Evolutionary conservation across 2,113 vertebrate species (phyloP), one percentile per base, ranked within the genome.

Genomic region (Ceyx melanurus): DNA sequence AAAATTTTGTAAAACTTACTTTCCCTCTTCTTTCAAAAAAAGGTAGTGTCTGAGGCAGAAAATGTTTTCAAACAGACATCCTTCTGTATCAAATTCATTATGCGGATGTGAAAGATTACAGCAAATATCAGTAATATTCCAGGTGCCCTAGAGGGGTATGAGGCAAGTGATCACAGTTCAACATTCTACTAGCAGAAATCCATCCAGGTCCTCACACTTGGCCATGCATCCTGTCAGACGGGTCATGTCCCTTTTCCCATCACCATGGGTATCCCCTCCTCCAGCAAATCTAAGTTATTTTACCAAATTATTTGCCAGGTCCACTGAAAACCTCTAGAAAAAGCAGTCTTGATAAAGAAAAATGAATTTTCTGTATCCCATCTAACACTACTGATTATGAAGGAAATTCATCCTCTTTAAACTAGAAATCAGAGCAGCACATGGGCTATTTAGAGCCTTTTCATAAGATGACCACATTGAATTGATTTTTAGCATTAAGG

Each of bases 391-490:
- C 62, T 37, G 61, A 43, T 70, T 42, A 66, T 5, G 43, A 87
- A 82, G 8, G n/a, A 89, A 82, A 90, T 67, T 6, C 4, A 67
- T 72, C 21, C 33, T 78, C 74, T 86, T n/a, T 80, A 81, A 81
- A n/a, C 73, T 33, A 28, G 89, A 89, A 76, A 28, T 15, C 37
- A 37, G 61, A 81, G 57, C 70, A 86, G 50, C 77, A 74, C 67
- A 29, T 50, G 56, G 66, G 22, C 51, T 53, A 26, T 28, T 75
- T 1, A 45, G 65, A 82, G 70, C 42, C 13, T 60, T 88, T 62
- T 74, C 81, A 26, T 60, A 54, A 79, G 43, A 84, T 83, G 83
- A 92, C 85, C 88, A 88, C 75, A 67, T 88, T 95, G 91, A 93
- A 92, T 12, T 66, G 37, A 94, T 93, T 94, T 74, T 64, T 53